Evolutionary conservation across 2,888 invertebrate species (phyloP), one percentile per base, ranked within the genome.

Genomic region (Brachyptera risi): DNA sequence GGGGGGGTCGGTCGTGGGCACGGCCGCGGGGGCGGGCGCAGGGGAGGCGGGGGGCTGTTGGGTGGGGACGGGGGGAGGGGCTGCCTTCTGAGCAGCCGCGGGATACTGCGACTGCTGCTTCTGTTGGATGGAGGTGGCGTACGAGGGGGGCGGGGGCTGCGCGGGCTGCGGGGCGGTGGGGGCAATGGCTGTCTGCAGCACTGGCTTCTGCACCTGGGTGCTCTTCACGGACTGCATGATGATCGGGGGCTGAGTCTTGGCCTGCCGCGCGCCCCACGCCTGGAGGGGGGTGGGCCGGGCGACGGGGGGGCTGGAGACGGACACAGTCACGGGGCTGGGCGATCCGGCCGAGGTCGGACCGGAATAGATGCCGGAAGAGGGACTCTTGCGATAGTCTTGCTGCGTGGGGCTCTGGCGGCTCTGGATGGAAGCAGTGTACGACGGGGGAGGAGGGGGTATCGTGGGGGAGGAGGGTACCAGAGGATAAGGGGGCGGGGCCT

Each of bases 141-240:
- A 91, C 3, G 90, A 90, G 0, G 92, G 92, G 40, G 92, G 91
- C 54, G 90, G 90, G 11, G 85, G 84, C 65, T 79, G 80, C 15
- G 83, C 80, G 21, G 84, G 80, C 59, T 83, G 83, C 1, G 90
- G 90, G 13, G 90, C 85, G 24, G 88, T 86, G 1, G 95, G 95
- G n/a, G 92, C 95, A 54, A 94, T 92, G 9, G 96, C 96, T 15
- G 95, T 96, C 77, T 96, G 96, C 66, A 96, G 78, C 26, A 95
- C 87, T 0, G 96, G 96, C 74, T 96, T 96, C 72, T 94, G 94
- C 38, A 94, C 95, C 75, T 95, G 94, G 17, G 94, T 94, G 78
- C 94, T 94, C 74, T 93, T 93, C 17, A 96, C 96, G 27, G 94
- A 92, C 74, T 96, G 95, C 94, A 96, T 96, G 65, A 96, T 95